Conservation (phyloP, 2,797 vertebrate species). For the Phyllotis vaccarum region DNA sequence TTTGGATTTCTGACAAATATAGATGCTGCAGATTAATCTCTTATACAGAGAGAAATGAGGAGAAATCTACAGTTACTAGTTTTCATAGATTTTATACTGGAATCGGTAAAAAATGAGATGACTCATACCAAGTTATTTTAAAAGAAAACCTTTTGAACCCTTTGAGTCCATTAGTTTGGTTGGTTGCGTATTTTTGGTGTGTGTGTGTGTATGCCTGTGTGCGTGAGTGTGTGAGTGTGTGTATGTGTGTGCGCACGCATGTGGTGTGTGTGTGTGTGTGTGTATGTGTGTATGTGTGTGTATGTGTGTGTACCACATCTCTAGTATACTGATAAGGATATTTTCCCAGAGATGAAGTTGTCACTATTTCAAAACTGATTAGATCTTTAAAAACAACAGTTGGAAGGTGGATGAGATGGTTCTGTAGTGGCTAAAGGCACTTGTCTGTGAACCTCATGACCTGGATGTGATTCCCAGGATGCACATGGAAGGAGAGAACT, state of each 20-base stretch:
- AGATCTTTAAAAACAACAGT: not conserved
- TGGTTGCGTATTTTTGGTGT: too few species aligned
- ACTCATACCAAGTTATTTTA: conserved; percentile 55
- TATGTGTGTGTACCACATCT: not conserved
- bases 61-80: conserved; percentile 47
- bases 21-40: not conserved
- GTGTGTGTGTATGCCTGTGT: too few species aligned
- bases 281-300: not conserved
- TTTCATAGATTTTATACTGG: conserved; percentile 67
- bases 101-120: conserved; percentile 22
- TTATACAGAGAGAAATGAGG: conserved; percentile 45
- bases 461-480: not conserved
- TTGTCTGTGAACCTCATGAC: not conserved
- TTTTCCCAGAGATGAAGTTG: conserved; percentile 3
- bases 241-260: too few species aligned
- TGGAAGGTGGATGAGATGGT: too few species aligned
- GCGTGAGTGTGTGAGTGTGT: too few species aligned
- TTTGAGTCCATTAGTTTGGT: conserved; percentile 16
- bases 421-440: too few species aligned
- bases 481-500: not conserved
- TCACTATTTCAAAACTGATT: conserved; percentile 10
- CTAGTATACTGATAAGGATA: not conserved
- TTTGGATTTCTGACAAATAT: conserved; percentile 55
- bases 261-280: not conserved
- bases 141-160: conserved; percentile 40